phyloP scores from a whole-genome alignment of 2,113 vertebrate species.

The Falcunculus frontatus region DNA sequence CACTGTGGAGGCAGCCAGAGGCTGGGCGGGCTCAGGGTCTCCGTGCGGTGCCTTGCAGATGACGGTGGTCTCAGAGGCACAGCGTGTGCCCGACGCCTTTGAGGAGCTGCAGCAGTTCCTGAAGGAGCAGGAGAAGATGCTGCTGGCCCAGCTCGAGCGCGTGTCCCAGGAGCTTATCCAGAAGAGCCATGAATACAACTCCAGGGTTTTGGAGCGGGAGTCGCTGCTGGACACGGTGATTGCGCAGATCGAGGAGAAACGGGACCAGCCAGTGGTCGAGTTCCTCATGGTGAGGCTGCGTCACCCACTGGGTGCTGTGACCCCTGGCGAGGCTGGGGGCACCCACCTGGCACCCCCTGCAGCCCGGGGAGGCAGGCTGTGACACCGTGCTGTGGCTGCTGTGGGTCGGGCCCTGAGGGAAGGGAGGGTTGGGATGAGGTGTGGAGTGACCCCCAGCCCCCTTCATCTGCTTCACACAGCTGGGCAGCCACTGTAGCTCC shows the following conservation, averaged over 20 bases:
- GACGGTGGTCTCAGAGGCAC: neutral
- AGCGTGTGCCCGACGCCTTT: neutral
- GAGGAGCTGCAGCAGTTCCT: constrained; percentile 46
- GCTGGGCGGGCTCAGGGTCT: neutral
- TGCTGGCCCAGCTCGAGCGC: neutral
- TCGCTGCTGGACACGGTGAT: neutral
- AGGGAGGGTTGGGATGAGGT: neutral
- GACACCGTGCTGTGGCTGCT: accelerated
- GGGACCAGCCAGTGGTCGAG: neutral
- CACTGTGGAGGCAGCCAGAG: accelerated
- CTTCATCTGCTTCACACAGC: neutral
- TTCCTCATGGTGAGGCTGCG: constrained; percentile 55
- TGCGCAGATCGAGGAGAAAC: constrained; percentile 21
- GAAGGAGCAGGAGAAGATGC: constrained; percentile 8
- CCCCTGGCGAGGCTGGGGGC: neutral
- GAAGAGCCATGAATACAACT: neutral
- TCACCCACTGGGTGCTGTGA: neutral
- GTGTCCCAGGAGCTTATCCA: neutral
- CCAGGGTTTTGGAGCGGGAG: neutral
- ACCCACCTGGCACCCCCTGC: neutral
- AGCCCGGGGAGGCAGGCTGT: neutral
- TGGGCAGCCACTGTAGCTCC: neutral
- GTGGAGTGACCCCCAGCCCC: neutral
- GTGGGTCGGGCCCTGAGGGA: neutral
- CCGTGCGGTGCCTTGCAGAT: neutral